phyloP scores from a whole-genome alignment of 2,113 vertebrate species.

The Oxyruncus cristatus region DNA sequence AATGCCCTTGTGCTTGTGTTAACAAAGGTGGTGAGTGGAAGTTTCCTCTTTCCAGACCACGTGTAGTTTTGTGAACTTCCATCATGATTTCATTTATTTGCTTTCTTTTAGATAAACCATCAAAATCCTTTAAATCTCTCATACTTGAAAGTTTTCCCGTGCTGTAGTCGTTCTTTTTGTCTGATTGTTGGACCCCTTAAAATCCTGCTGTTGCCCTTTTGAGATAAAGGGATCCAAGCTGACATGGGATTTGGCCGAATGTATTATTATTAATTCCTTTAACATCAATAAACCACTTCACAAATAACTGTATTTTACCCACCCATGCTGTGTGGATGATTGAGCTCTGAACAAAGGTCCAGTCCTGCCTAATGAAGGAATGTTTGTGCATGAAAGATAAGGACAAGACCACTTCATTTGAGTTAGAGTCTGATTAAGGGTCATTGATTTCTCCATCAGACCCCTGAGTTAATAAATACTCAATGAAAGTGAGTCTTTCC shows the following conservation, averaged over 20 bases:
- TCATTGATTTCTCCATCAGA: neutral
- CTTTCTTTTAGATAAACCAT: neutral
- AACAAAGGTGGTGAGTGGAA: neutral
- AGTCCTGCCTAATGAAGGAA: rapidly evolving
- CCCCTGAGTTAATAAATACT: neutral
- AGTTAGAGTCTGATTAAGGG: neutral
- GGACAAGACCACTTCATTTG: neutral
- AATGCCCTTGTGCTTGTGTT: neutral
- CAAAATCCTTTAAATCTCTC: neutral
- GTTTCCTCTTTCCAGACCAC: neutral
- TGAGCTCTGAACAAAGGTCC: neutral
- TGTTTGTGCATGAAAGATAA: neutral
- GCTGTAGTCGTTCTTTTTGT: neutral
- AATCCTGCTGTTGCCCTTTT: neutral
- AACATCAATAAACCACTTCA: neutral
- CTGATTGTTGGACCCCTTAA: neutral
- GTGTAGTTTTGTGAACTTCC: neutral
- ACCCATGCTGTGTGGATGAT: rapidly evolving
- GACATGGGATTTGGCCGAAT: neutral
- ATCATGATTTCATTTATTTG: neutral
- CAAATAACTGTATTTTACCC: neutral
- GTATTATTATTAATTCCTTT: neutral
- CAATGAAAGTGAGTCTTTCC: neutral
- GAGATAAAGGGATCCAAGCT: neutral
- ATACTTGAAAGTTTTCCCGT: neutral